Conservation (phyloP, 2,888 invertebrate species). For the Leptopterna dolabrata region DNA sequence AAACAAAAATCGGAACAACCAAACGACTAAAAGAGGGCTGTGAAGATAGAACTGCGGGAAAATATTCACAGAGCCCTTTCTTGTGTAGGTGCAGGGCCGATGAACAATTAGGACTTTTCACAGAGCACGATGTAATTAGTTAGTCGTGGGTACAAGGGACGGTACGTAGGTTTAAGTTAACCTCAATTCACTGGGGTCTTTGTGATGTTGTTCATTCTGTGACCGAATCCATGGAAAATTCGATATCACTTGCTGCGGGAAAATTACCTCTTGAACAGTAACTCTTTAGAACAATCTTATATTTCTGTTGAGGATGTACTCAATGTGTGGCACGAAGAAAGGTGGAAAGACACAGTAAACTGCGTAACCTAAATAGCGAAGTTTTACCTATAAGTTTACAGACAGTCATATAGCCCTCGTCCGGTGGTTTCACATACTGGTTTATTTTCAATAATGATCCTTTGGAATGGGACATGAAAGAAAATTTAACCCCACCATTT, state of each 20-base stretch:
- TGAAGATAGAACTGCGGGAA: not conserved
- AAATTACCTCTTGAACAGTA: no score
- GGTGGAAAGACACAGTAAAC: no score
- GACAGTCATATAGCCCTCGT: no score
- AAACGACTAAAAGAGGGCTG: not conserved
- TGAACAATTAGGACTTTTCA: not conserved
- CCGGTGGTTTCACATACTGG: no score
- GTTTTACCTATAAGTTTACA: no score
- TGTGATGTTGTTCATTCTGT: not conserved
- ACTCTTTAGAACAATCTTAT: no score
- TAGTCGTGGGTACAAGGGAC: not conserved
- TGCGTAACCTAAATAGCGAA: no score
- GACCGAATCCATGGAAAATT: not conserved
- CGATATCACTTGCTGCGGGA: not conserved
- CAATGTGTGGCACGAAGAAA: no score
- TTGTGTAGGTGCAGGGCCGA: not conserved
- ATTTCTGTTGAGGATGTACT: no score
- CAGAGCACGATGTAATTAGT: not conserved
- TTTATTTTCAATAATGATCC: no score
- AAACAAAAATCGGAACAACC: not conserved
- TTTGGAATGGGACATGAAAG: no score
- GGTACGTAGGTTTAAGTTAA: not conserved
- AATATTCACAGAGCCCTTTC: not conserved
- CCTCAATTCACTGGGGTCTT: not conserved
- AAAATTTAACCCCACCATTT: no score